Evolutionary conservation across 1,140 invertebrate genomes (phyloP).

Genomic region (Scaptomyza pallida): DNA sequence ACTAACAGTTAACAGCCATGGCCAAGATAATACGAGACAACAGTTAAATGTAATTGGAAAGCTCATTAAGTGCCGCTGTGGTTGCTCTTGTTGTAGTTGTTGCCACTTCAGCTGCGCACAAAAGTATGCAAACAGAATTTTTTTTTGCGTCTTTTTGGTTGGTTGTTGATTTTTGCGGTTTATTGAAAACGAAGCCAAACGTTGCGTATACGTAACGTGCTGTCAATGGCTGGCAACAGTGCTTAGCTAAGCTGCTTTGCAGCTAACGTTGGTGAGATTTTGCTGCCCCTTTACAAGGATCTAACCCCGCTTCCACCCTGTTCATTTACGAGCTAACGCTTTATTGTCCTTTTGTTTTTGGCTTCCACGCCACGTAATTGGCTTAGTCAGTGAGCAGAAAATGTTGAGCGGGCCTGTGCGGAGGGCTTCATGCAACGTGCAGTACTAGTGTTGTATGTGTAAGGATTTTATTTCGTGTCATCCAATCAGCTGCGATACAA

Average conservation of each 20-base stretch:
- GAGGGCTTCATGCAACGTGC: slow-evolving; percentile 8
- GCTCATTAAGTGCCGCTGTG: slow-evolving; percentile 61
- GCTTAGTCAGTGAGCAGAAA: slow-evolving; percentile 41
- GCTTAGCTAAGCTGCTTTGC: slow-evolving; percentile 59
- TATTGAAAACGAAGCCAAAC: slow-evolving; percentile 61
- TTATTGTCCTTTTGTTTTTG: slow-evolving; percentile 76
- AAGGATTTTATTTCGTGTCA: slow-evolving; percentile 70
- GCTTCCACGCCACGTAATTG: slow-evolving; percentile 58
- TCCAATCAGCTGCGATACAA: slow-evolving; percentile 58
- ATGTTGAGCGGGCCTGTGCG: background rate
- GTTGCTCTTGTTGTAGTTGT: slow-evolving; percentile 21
- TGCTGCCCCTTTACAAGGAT: too few species aligned
- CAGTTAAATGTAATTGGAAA: slow-evolving; percentile 76
- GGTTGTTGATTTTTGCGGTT: slow-evolving; percentile 48
- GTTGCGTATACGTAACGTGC: slow-evolving; percentile 53
- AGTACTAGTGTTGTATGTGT: slow-evolving; percentile 48
- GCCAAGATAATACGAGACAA: slow-evolving; percentile 38
- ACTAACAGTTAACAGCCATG: slow-evolving; percentile 16
- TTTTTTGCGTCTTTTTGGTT: background rate
- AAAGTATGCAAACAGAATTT: slow-evolving; percentile 69
- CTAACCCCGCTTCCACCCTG: background rate
- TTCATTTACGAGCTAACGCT: slow-evolving; percentile 67
- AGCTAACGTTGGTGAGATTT: background rate
- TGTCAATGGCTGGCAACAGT: slow-evolving; percentile 34
- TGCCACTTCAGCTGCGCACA: slow-evolving; percentile 62